Evolutionary conservation across 37 sponge, comb jelly and placozoan genomes (phyloP).

Genomic region (Cladorhizidae sp.): DNA sequence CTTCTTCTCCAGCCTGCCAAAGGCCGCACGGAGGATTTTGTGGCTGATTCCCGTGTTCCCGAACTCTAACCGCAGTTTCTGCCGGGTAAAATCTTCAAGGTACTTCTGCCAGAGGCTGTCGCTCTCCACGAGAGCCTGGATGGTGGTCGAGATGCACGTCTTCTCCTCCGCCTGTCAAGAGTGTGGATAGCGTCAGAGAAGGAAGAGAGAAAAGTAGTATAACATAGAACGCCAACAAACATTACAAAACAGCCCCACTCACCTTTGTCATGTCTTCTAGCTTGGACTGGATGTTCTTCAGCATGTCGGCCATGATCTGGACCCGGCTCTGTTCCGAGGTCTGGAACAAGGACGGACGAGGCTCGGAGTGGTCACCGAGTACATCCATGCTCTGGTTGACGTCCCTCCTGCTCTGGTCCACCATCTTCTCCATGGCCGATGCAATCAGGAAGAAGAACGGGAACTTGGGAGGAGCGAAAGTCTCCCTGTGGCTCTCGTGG

Average conservation of each 20-base stretch:
- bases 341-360: constrained; percentile 1
- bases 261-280: constrained; percentile 18
- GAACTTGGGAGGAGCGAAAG: constrained; percentile 50
- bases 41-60: constrained; percentile 22
- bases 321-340: constrained; percentile 11
- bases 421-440: constrained; percentile 35
- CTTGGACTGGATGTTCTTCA: constrained; percentile 20
- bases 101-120: constrained; percentile 60
- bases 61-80: constrained; percentile 52
- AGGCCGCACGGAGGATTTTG: constrained; percentile 31
- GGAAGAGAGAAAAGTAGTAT: too few relatives aligned
- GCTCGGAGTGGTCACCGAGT: constrained; percentile 17
- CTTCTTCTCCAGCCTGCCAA: constrained; percentile 25
- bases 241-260: neutral
- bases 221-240: too few relatives aligned
- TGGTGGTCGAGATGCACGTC: constrained; percentile 17
- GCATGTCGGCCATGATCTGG: constrained; percentile 20
- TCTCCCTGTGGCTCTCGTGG: neutral
- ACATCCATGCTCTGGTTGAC: constrained; percentile 41
- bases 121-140: constrained; percentile 30
- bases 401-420: constrained; percentile 59
- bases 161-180: constrained; percentile 25
- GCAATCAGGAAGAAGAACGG: constrained; percentile 67
- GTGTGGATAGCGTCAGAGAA: neutral
- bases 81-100: constrained; percentile 59